Evolutionary conservation across 2,113 vertebrate species (phyloP), one percentile per base, ranked within the genome.

Genomic region (Prolemur simus): DNA sequence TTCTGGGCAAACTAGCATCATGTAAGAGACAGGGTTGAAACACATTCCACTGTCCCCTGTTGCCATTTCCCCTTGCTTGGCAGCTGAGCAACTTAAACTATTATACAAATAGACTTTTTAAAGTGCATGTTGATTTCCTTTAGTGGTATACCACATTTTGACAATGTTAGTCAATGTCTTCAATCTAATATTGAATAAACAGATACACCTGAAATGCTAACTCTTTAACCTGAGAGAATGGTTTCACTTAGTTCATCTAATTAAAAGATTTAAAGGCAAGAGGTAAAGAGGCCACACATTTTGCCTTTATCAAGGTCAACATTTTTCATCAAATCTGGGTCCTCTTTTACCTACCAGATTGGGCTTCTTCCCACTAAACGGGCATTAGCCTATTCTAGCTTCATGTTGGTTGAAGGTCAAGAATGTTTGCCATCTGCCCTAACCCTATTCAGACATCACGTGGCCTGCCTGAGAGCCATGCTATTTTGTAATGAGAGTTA

Each of bases 401-500:
- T 96, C 37, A 5, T 12, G n/a, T 18, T 92, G 84, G 81, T 78
- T 90, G 80, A 78, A 92, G 37, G 68, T 95, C 96, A 89, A n/a
- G 49, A 92, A 87, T 80, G 74, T 47, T 39, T 69, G 34, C 58
- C 78, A 34, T 68, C 23, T 68, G 64, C 66, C 25, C 27, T 82
- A 58, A 32, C 11, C 34, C 60, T 45, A 63, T 54, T 80, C 60
- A 78, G 27, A 86, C 12, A 32, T 73, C 89, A 68, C 11, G 6
- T 25, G 60, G 12, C 76, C 85, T 60, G 34, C 47, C 91, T 73
- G 71, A 85, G 47, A 56, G 27, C 47, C 47, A 49, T 56, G 37
- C 78, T 96, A 60, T 89, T 92, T 89, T 60, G 77, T 81, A 81
- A 88, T 7, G 85, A 95, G 92, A 96, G 80, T 93, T 87, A 95